Percentiles rank a stretch among this genome's conserved stretches.
Conservation (phyloP, 2,113 vertebrate species). For the Tragelaphus scriptus region DNA sequence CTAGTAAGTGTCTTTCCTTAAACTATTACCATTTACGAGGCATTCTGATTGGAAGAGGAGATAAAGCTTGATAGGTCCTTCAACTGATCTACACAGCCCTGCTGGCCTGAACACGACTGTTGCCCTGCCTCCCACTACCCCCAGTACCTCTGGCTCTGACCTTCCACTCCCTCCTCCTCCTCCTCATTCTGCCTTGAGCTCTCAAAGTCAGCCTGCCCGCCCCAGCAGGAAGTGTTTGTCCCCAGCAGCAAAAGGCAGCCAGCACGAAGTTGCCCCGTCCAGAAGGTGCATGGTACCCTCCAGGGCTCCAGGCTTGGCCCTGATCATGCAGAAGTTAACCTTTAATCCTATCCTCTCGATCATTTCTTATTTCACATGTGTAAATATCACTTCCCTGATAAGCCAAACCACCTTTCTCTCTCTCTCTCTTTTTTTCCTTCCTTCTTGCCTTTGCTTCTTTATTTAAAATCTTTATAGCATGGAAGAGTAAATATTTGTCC, state of each 20-base stretch:
- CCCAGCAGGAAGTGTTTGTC: not conserved
- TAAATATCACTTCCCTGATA: not conserved
- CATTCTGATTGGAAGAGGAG: not conserved
- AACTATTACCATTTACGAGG: not conserved
- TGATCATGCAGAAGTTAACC: not conserved
- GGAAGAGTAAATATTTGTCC: not conserved
- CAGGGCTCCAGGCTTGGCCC: not conserved
- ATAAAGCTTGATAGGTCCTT: not conserved
- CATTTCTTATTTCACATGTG: not conserved
- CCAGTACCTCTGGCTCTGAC: not conserved
- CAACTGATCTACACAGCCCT: not conserved
- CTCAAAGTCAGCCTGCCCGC: not conserved
- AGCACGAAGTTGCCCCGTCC: no score
- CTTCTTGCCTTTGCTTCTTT: not conserved
- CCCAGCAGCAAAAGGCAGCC: not conserved
- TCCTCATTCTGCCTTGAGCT: not conserved
- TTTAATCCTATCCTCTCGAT: not conserved
- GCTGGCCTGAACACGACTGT: not conserved
- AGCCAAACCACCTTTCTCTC: not conserved
- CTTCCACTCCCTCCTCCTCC: not conserved
- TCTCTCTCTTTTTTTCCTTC: not conserved
- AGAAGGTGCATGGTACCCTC: not conserved
- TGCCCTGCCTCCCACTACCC: not conserved
- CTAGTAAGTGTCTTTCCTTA: not conserved
- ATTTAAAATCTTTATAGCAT: not conserved